These are phyloP conservation scores for Huso huso DNA, from an alignment of 2,797 vertebrate genomes.

Conservation along the genomic window DNA sequence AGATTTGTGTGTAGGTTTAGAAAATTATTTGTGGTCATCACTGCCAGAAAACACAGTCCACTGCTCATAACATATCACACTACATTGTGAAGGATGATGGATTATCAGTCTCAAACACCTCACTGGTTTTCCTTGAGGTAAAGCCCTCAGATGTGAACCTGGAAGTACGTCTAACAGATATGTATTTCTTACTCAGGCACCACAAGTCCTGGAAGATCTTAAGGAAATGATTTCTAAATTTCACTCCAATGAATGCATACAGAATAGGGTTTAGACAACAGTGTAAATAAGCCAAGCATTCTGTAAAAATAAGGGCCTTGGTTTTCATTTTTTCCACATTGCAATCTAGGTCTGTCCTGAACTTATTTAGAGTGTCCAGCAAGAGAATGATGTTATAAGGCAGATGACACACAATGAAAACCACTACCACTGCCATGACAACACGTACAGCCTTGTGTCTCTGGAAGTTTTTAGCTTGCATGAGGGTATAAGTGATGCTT, in stretches of 20 bases:
- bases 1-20: too few species aligned
- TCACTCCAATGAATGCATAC: slow-evolving; percentile 86
- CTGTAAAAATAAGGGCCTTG: slow-evolving; percentile 37
- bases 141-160: slow-evolving; percentile 56
- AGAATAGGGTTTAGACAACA: slow-evolving; percentile 87
- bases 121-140: slow-evolving; percentile 59
- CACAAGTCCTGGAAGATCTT: slow-evolving; percentile 67
- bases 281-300: slow-evolving; percentile 76
- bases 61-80: too few species aligned
- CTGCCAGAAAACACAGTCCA: too few species aligned
- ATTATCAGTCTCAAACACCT: slow-evolving; percentile 52
- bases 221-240: slow-evolving; percentile 77
- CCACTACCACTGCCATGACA: slow-evolving; percentile 66
- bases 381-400: slow-evolving; percentile 73
- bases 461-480: slow-evolving; percentile 71
- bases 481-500: slow-evolving; percentile 60
- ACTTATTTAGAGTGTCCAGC: slow-evolving; percentile 42
- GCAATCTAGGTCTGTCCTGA: slow-evolving; percentile 36
- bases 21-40: too few species aligned
- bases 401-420: slow-evolving; percentile 76
- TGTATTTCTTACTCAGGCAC: slow-evolving; percentile 59
- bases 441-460: slow-evolving; percentile 78
- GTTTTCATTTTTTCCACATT: neutral
- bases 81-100: slow-evolving; percentile 77
- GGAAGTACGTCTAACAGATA: slow-evolving; percentile 46